Evolutionary conservation across 2,888 invertebrate genomes (phyloP).

Genomic region (Griposia aprilina): DNA sequence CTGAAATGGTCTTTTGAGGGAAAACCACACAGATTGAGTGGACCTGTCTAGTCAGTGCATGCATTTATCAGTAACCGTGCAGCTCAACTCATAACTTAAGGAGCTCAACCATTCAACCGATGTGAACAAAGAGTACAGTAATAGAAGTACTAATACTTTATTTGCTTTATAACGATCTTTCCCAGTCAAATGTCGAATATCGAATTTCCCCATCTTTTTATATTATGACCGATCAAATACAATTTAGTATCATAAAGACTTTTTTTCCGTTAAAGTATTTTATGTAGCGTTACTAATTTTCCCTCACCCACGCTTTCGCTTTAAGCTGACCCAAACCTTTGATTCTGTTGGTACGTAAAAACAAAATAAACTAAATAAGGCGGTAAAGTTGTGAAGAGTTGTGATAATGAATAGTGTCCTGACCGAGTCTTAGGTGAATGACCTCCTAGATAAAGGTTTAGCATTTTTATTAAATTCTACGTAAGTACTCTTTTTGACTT

Average conservation of each 20-base stretch:
- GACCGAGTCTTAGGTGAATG: conserved; percentile 33
- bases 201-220: not conserved
- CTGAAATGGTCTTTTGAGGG: too few species aligned
- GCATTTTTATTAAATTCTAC: conserved; percentile 49
- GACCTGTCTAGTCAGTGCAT: too few species aligned
- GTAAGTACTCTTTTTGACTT: conserved; percentile 23
- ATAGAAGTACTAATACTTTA: not conserved
- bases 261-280: not conserved
- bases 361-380: conserved; percentile 18
- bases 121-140: not conserved
- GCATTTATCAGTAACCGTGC: too few species aligned
- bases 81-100: too few species aligned
- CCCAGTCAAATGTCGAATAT: not conserved
- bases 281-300: not conserved
- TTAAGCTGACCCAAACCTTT: not conserved
- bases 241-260: not conserved
- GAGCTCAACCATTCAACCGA: not conserved
- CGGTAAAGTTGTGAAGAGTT: conserved; percentile 9
- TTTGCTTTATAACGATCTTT: not conserved
- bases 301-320: not conserved
- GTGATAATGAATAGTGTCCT: conserved; percentile 35
- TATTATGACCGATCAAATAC: not conserved
- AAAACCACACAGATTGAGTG: too few species aligned
- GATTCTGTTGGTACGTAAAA: conserved; percentile 18
- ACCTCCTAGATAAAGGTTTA: conserved; percentile 30